Percentiles rank a stretch among this genome's conserved stretches.
Evolutionary conservation across 2,797 vertebrate genomes (phyloP).

Genomic region (Neosalanx taihuensis): DNA sequence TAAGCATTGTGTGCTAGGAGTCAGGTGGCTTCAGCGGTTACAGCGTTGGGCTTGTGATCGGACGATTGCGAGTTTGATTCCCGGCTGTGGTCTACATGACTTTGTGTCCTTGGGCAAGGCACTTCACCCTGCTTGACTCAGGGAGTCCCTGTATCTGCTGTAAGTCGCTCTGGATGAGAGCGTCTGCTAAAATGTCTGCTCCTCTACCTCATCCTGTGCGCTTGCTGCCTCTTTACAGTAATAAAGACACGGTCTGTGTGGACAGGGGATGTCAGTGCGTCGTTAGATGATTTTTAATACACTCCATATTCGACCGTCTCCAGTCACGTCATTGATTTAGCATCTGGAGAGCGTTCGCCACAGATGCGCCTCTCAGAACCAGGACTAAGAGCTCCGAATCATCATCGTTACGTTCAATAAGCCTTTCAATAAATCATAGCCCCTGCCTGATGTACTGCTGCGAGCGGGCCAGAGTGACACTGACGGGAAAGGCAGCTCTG

Average conservation of each 20-base stretch:
- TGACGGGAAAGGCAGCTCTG: neutral
- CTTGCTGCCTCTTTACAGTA: neutral
- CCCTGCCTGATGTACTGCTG: neutral
- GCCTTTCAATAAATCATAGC: neutral
- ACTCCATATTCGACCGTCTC: conserved; percentile 14
- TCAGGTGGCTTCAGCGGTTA: too few relatives aligned
- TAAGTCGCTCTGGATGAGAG: too few relatives aligned
- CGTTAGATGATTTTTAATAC: neutral
- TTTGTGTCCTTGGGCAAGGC: too few relatives aligned
- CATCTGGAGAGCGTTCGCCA: conserved; percentile 10
- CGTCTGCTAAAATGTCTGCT: neutral
- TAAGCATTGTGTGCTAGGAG: conserved; percentile 17
- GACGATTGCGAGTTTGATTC: too few relatives aligned
- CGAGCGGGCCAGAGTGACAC: conserved; percentile 17
- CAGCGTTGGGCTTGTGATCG: too few relatives aligned
- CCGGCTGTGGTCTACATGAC: too few relatives aligned
- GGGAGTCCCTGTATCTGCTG: too few relatives aligned
- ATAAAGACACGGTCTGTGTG: neutral
- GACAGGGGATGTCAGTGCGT: neutral
- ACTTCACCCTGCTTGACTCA: too few relatives aligned
- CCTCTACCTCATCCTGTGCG: neutral
- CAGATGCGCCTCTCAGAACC: conserved; percentile 15
- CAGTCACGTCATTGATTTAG: conserved; percentile 29
- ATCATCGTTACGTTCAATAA: neutral
- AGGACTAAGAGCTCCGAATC: neutral